Evolutionary conservation across 2,797 vertebrate genomes (phyloP).

Genomic region (Cynodonichthys magdalenae): DNA sequence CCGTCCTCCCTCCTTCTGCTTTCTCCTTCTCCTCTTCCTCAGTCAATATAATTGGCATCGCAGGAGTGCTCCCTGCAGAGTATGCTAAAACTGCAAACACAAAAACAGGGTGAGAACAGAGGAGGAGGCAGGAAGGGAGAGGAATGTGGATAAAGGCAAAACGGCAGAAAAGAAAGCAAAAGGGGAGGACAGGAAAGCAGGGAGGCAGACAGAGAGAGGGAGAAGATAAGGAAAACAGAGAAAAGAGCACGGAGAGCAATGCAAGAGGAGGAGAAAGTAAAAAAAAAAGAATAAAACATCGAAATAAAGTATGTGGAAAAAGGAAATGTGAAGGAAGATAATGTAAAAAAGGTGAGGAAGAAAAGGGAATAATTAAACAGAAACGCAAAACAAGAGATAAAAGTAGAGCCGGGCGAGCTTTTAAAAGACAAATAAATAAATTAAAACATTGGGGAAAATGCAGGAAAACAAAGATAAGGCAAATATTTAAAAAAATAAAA

Average conservation of each 20-base stretch:
- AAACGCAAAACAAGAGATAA: conserved; percentile 10
- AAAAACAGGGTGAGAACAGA: conserved; percentile 63
- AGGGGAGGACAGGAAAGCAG: conserved; percentile 40
- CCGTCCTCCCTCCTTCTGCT: conserved; percentile 25
- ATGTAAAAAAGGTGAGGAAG: neutral
- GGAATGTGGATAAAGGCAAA: conserved; percentile 54
- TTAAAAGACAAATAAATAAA: conserved; percentile 5
- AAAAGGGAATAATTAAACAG: neutral
- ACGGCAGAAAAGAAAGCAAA: conserved; percentile 27
- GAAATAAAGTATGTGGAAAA: conserved; percentile 2
- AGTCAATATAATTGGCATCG: conserved; percentile 85
- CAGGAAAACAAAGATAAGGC: conserved; percentile 10
- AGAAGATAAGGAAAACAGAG: conserved; percentile 29
- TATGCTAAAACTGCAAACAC: conserved; percentile 80
- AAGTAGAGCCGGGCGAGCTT: conserved; percentile 1
- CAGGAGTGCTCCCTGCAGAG: conserved; percentile 82
- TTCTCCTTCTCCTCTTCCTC: conserved; percentile 67
- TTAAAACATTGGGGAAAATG: conserved; percentile 6
- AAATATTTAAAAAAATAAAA: conserved; percentile 17
- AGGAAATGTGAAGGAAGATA: neutral
- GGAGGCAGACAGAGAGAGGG: conserved; percentile 32
- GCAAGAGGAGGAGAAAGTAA: conserved; percentile 32
- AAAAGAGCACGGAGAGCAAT: conserved; percentile 36
- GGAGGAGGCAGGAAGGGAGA: conserved; percentile 48
- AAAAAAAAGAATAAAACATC: conserved; percentile 10